Evolutionary conservation across 1,140 invertebrate genomes (phyloP), one percentile per base, ranked within the genome.

Genomic region (Nymphalis io): DNA sequence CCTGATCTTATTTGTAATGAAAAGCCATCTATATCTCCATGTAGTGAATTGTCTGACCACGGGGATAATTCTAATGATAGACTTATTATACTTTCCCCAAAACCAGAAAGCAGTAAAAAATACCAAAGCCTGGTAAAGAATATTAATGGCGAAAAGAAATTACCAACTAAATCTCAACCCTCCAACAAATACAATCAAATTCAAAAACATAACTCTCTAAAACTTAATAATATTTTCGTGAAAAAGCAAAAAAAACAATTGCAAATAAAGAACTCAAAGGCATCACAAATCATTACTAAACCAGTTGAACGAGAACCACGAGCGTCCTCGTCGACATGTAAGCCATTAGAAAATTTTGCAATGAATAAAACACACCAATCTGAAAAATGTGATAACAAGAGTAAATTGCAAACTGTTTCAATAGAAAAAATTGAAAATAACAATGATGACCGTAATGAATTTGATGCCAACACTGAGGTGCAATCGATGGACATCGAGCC

Each of bases 1-100:
- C 90, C 90, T 63, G 91, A 92, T 75, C 80, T 92, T 60, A 92
- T 90, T 67, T 92, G 90, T 72, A 92, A 92, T 75, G 90, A 92
- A 66, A 92, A 92, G 64, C 85, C 89, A 39, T 92, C 91, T 12
- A 90, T 92, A 74, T 92, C 91, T 46, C 91, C 93, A 73, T 78
- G 90, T 89, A 81, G 83, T 90, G 79, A 93, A 83, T 72, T 92
- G 77, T 84, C 92, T 21, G 89, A 91, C 55, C 74, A 81, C 61
- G 84, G 85, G 23, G 87, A 91, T 8, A 89, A 90, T 72, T 87
- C 85, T 1, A 84, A 76, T 23, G 88, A 90, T 65, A 78, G 70
- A 60, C 51, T 55, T 20, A 73, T 77, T 33, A 73, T 81, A 61
- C 60, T 82, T 16, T 81, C 84, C 21, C 80, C 78, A 27, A 88